Conservation (phyloP, 2,888 invertebrate species). For the Agonum fuliginosum region DNA sequence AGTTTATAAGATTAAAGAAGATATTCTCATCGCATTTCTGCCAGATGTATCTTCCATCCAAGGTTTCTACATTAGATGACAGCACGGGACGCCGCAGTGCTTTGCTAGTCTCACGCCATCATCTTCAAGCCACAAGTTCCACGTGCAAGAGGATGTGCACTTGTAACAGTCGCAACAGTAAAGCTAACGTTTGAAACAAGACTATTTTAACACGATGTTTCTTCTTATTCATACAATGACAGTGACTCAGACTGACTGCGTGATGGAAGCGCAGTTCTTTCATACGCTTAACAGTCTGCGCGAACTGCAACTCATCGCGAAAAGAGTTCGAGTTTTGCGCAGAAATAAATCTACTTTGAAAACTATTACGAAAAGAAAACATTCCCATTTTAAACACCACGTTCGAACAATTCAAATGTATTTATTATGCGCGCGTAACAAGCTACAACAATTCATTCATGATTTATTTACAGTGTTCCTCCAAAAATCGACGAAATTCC, state of each 20-base stretch:
- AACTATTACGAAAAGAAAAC: constrained; percentile 68
- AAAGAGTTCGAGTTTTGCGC: constrained; percentile 66
- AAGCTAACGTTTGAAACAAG: constrained; percentile 68
- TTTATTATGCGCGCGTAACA: too few relatives aligned
- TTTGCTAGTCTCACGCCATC: constrained; percentile 70
- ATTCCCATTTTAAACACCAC: constrained; percentile 69
- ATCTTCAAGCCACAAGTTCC: constrained; percentile 65
- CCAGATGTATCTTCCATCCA: constrained; percentile 59
- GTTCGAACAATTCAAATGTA: constrained; percentile 71
- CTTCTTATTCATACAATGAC: constrained; percentile 73
- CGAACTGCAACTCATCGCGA: constrained; percentile 67
- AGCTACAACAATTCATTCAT: neutral
- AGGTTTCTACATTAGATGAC: constrained; percentile 72
- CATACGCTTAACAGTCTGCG: constrained; percentile 68
- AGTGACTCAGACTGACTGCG: constrained; percentile 71
- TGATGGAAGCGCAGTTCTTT: constrained; percentile 72
- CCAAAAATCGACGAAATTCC: constrained; percentile 20
- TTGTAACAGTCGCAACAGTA: constrained; percentile 69
- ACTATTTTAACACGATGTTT: too few relatives aligned
- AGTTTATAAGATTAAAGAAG: constrained; percentile 49
- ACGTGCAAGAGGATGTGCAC: constrained; percentile 64
- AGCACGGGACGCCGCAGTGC: constrained; percentile 67
- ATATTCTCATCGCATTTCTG: constrained; percentile 54
- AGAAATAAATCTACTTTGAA: constrained; percentile 67
- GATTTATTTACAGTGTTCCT: constrained; percentile 30